Base-by-base conservation (phyloP, 2,113 vertebrate species). In the Mormyrus lacerda region DNA sequence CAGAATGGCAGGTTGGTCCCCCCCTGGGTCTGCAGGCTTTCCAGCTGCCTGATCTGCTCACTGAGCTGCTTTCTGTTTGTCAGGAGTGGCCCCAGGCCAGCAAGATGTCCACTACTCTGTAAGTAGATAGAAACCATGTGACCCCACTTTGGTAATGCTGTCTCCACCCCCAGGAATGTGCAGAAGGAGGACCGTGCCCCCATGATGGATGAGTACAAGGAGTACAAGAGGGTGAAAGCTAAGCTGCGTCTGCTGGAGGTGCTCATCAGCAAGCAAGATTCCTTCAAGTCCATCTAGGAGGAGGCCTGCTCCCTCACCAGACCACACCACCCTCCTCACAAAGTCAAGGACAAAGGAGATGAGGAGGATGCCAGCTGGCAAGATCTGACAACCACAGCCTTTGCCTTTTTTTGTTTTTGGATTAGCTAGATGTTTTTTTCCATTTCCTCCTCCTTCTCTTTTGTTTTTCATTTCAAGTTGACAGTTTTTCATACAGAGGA, bases 241-340 rank as follows among this genome's bases (percentile, higher is more conserved):
- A 99, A 97, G 87, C 97, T 99, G 45, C 96, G 98, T 91, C 97
- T 99, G 91, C 94, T 99, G 92, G 98, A 99, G 94, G 98, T 99
- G 92, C 98, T 99, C 91, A 99, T 99, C 96, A 99, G 97, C 96
- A 99, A 99, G 95, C 98, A 99, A 92, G 98, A 99, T 94, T 97
- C 97, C 94, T 98, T 98, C 95, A 99, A 99, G 93, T 99, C 98
- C 87, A 98, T 98, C 94, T 98, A 97, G 95, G 92, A 87, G 13
- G 35, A 79, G 35, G 35, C 35, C 35, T 79, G 73, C 35, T 19
- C 15, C 35, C 13, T 17, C 73, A 35, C 13, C 15, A 79, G 35
- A 15, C 13, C 73, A 42, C 73, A 79, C 31, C 17, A 2, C 15
- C 73, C 73, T 79, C 31, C 31, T 79, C 31, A 19, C n/a, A 27